Evolutionary conservation across 2,888 invertebrate genomes (phyloP).

Genomic region (Chromoteleia sp.): DNA sequence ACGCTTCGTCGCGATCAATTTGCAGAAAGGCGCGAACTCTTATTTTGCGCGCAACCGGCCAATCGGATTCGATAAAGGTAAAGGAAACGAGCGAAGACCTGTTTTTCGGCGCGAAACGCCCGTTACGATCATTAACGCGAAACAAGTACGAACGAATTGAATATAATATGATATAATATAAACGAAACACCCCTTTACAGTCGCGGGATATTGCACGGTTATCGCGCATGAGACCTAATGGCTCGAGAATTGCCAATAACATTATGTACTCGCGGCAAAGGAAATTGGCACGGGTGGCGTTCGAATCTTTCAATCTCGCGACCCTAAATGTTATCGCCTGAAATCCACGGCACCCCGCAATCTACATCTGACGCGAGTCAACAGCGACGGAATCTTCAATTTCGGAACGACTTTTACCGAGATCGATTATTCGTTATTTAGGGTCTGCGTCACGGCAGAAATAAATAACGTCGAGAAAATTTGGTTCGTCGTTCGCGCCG

Average conservation of each 20-base stretch:
- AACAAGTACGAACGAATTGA: constrained; percentile 36
- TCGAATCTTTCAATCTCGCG: constrained; percentile 82
- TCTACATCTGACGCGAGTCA: constrained; percentile 40
- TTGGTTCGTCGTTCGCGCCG: background rate
- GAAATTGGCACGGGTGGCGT: constrained; percentile 82
- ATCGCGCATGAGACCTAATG: constrained; percentile 74
- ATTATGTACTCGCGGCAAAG: constrained; percentile 81
- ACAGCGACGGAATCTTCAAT: constrained; percentile 58
- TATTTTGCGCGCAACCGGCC: too few relatives aligned
- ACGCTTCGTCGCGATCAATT: too few relatives aligned
- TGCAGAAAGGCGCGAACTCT: too few relatives aligned
- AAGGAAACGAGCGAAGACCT: background rate
- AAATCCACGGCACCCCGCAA: constrained; percentile 39
- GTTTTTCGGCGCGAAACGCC: background rate
- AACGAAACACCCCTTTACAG: constrained; percentile 42
- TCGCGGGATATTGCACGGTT: constrained; percentile 52
- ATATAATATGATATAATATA: too few relatives aligned
- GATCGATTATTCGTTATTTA: constrained; percentile 21
- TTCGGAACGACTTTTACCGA: constrained; percentile 17
- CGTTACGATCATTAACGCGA: constrained; percentile 25
- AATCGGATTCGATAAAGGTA: too few relatives aligned
- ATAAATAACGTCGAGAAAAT: background rate
- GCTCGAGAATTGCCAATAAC: constrained; percentile 83
- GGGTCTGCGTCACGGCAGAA: background rate
- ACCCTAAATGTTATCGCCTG: constrained; percentile 72